phyloP scores from a whole-genome alignment of 1,140 invertebrate genomes.

The Atta colombica region DNA sequence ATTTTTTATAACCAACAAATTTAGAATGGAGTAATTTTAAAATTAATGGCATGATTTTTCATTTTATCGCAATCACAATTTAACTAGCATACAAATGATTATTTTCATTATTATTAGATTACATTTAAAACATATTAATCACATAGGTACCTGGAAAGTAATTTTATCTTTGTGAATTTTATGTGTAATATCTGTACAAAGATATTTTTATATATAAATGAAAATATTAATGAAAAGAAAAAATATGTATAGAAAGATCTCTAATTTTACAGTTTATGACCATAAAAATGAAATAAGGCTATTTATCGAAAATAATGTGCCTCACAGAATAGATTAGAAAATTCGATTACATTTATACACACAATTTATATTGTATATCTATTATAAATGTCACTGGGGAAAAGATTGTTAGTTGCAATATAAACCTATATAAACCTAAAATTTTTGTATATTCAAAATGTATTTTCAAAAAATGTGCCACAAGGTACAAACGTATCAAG shows the following conservation, averaged over 20 bases:
- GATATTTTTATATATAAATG: slow-evolving; percentile 57
- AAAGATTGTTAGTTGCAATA: neutral
- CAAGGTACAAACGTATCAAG: slow-evolving; percentile 31
- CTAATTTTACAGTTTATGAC: slow-evolving; percentile 34
- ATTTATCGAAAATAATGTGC: slow-evolving; percentile 51
- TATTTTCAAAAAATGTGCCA: neutral
- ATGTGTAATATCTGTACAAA: slow-evolving; percentile 54
- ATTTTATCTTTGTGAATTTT: slow-evolving; percentile 52
- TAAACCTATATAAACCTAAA: neutral
- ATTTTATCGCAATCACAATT: slow-evolving; percentile 1
- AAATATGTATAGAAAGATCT: slow-evolving; percentile 43
- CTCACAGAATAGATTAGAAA: slow-evolving; percentile 62
- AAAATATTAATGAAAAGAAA: slow-evolving; percentile 18
- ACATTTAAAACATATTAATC: slow-evolving; percentile 34
- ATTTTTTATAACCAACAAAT: slow-evolving; percentile 25
- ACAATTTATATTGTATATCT: slow-evolving; percentile 36
- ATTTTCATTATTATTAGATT: slow-evolving; percentile 49
- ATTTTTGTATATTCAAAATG: neutral
- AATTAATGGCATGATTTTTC: slow-evolving; percentile 20
- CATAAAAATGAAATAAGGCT: slow-evolving; percentile 15
- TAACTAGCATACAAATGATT: slow-evolving; percentile 9
- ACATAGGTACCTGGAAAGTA: slow-evolving; percentile 72
- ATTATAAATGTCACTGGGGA: neutral
- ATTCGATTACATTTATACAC: slow-evolving; percentile 28
- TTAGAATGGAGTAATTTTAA: neutral